Evolutionary conservation across 2,797 vertebrate species (phyloP), one percentile per base, ranked within the genome.

Genomic region (Falco biarmicus): DNA sequence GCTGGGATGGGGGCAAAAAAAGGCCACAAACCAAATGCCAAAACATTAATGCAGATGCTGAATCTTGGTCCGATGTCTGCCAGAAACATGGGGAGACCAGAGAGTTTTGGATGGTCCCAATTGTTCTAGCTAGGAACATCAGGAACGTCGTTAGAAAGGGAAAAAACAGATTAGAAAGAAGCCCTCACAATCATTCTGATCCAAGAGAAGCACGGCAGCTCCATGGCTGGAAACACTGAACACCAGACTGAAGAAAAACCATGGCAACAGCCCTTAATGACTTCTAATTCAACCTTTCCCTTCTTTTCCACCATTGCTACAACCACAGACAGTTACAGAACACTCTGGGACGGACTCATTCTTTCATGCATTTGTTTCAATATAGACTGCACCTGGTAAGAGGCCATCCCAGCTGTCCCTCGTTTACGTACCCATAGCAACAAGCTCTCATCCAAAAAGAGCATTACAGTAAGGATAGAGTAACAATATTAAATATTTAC

Each of bases 401-500:
- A 83, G 32, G 56, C 16, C 2, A 8, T 11, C 39, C 20, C 53
- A 68, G 66, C 26, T 41, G 2, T 3, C 32, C 26, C 29, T 31
- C 7, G 0, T 18, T 15, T 3, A 3, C 0, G 34, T 24, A 61
- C 16, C 59, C 85, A 64, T 2, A 63, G 56, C 66, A 81, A 93
- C 31, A 32, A 87, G 76, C 8, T 54, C n/a, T 5, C 57, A 53
- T 7, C 43, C 64, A 21, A 70, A 70, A 84, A 48, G 57, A 57
- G 53, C 76, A 73, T 5, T 7, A 19, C 9, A 82, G 43, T 21
- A 71, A 68, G 70, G 78, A 31, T 2, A 51, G 29, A 73, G 54
- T n/a, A 77, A 61, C 10, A 60, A 6, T 8, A 60, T 73, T 28
- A 56, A 90, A 77, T 75, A 88, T 87, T 97, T 97, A 99, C 99